Conservation (phyloP, 2,113 vertebrate genomes). For the Antechinus stuartii region DNA sequence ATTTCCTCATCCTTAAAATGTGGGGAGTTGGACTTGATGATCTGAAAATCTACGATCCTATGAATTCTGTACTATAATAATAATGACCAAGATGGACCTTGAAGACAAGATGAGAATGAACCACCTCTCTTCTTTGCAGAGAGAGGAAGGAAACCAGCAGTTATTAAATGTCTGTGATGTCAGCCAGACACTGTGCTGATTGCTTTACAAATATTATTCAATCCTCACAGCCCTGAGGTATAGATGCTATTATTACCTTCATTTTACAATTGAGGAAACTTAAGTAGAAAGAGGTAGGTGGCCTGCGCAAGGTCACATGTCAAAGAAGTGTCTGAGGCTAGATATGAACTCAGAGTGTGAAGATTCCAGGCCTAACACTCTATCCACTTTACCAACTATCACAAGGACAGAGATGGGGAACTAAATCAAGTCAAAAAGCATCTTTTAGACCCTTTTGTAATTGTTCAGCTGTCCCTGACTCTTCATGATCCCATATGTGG, state of each 20-base stretch:
- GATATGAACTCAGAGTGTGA: constrained; percentile 22
- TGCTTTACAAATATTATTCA: constrained; percentile 7
- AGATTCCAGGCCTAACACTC: background rate
- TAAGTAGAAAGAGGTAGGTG: background rate
- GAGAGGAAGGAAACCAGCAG: background rate
- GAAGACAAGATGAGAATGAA: too few species aligned
- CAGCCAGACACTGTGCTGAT: background rate
- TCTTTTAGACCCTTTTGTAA: too few species aligned
- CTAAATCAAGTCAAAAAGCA: too few species aligned
- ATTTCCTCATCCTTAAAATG: too few species aligned
- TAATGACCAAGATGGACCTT: too few species aligned
- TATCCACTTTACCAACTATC: background rate
- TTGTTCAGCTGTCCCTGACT: too few species aligned
- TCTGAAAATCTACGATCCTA: too few species aligned
- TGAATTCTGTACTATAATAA: too few species aligned
- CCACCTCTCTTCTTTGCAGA: too few species aligned
- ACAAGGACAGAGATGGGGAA: background rate
- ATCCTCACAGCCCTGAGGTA: constrained; percentile 6
- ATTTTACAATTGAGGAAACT: constrained; percentile 49
- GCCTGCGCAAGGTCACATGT: constrained; percentile 4
- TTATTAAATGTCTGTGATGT: constrained; percentile 13
- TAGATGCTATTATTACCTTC: constrained; percentile 10
- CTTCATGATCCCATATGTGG: too few species aligned
- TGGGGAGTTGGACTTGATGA: too few species aligned
- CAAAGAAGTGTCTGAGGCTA: constrained; percentile 4